Conservation (phyloP, 2,888 invertebrate species). For the Melipona bicolor region DNA sequence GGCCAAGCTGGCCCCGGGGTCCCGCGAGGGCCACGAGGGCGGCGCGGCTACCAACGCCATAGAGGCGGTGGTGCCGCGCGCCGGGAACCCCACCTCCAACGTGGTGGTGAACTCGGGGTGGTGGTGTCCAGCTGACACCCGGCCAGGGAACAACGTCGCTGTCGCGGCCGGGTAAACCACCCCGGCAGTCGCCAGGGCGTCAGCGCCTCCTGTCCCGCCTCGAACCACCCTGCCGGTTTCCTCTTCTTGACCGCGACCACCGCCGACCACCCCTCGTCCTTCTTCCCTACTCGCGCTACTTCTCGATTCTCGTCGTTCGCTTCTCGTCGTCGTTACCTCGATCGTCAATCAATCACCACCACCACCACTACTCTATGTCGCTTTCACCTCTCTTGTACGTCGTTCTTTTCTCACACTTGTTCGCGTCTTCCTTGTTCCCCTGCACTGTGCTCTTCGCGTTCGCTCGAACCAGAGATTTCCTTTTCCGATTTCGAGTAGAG, state of each 20-base stretch:
- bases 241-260: constrained; percentile 43
- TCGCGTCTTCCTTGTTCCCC: no score
- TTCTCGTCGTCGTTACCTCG: no score
- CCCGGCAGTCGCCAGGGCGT: constrained; percentile 84
- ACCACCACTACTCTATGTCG: no score
- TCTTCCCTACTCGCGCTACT: no score
- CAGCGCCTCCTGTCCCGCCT: constrained; percentile 85
- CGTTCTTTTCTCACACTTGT: no score
- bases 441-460: no score
- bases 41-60: constrained; percentile 86
- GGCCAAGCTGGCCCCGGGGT: constrained; percentile 83
- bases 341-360: no score
- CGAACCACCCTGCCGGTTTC: constrained; percentile 85
- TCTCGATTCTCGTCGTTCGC: no score
- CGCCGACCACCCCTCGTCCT: constrained; percentile 36
- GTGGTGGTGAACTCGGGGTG: constrained; percentile 83
- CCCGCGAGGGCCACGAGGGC: constrained; percentile 85
- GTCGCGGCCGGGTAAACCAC: constrained; percentile 84
- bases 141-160: constrained; percentile 86
- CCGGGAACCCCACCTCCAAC: constrained; percentile 85
- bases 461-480: neutral
- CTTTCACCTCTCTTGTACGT: no score
- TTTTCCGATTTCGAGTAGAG: neutral
- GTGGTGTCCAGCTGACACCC: constrained; percentile 84
- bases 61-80: constrained; percentile 83